These are phyloP conservation scores for Ophioninae sp. DNA, from an alignment of 2,888 invertebrate species.

Conservation along the genomic window DNA sequence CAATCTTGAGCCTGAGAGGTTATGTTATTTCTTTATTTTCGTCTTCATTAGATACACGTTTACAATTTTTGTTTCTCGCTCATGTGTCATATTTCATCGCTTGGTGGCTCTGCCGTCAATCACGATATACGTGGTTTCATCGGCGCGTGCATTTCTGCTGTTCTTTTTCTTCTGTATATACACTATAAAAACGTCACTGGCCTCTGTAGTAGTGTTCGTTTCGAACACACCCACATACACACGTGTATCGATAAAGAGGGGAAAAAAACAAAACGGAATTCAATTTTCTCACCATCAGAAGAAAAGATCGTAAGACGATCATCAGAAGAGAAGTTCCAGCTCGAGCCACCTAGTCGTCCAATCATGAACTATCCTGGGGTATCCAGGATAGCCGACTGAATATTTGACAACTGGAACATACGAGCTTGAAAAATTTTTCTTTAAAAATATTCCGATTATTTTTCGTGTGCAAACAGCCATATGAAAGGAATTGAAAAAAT, in stretches of 20 bases:
- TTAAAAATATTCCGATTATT: not conserved
- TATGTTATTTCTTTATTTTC: conserved; percentile 31
- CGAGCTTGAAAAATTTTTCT: not conserved
- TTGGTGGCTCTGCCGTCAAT: conserved; percentile 13
- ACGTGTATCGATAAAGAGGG: not conserved
- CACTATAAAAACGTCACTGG: conserved; percentile 67
- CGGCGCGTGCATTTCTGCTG: conserved; percentile 58
- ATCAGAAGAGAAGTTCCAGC: not conserved
- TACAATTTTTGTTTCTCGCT: conserved; percentile 38
- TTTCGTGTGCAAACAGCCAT: not conserved
- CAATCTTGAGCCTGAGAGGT: not conserved
- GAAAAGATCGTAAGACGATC: not conserved
- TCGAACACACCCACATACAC: not conserved
- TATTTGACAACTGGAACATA: not conserved
- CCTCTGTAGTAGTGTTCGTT: conserved; percentile 74
- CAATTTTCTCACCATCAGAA: conserved; percentile 24
- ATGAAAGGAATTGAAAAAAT: not conserved
- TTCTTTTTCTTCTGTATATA: conserved; percentile 50
- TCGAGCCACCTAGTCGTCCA: not conserved
- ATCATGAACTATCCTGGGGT: not conserved
- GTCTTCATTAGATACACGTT: conserved; percentile 29
- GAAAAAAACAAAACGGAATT: conserved; percentile 40
- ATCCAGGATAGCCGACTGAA: not conserved
- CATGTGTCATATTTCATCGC: conserved; percentile 34
- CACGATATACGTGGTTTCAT: conserved; percentile 28